Conservation (phyloP, 2,113 vertebrate genomes). For the Piprites chloris region DNA sequence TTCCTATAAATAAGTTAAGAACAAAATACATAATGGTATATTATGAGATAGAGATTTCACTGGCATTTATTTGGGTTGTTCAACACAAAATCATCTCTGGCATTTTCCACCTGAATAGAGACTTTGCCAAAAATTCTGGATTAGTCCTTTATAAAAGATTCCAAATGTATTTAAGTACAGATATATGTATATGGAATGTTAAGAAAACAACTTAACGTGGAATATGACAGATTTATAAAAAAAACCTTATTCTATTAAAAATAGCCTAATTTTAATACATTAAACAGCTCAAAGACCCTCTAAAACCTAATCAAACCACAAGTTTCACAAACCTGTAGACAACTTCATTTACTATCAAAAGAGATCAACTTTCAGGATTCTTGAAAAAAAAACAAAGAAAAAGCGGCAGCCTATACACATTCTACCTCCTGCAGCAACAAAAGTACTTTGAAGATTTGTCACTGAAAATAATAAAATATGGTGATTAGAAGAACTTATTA, state of each 20-base stretch:
- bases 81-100: not conserved
- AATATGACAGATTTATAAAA: not conserved
- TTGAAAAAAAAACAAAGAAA: not conserved
- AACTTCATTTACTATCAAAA: not conserved
- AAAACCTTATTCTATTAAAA: not conserved
- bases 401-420: not conserved
- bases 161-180: not conserved
- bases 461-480: not conserved
- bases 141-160: not conserved
- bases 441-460: not conserved
- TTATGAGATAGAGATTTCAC: not conserved
- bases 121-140: not conserved
- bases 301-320: not conserved
- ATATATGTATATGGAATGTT: not conserved
- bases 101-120: not conserved
- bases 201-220: not conserved
- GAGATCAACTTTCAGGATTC: not conserved
- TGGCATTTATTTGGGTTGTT: not conserved
- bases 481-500: not conserved
- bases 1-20: slow-evolving; percentile 13
- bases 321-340: not conserved
- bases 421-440: not conserved
- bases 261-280: not conserved
- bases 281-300: not conserved
- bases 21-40: not conserved